Evolutionary conservation across 2,888 invertebrate species (phyloP).

Genomic region (Esperia sulphurella): DNA sequence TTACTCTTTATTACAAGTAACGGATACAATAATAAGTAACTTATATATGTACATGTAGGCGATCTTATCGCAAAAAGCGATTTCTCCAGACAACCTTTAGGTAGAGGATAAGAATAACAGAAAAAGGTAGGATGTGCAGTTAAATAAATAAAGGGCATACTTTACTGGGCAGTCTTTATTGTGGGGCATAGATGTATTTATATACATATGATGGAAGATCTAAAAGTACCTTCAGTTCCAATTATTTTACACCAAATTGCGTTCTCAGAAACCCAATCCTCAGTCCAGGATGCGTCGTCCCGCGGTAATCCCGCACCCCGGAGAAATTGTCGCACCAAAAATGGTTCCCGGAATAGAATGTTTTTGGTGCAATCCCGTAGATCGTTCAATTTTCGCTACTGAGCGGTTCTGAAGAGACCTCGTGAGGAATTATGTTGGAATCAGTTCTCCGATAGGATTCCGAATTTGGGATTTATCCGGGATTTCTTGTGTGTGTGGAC

Average conservation of each 20-base stretch:
- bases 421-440: slow-evolving; percentile 8
- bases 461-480: neutral
- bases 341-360: neutral
- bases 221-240: neutral
- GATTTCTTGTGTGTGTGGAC: neutral
- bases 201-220: too few relatives aligned
- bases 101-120: too few relatives aligned
- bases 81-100: too few relatives aligned
- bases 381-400: slow-evolving; percentile 10
- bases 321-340: neutral
- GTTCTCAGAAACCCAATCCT: neutral
- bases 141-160: too few relatives aligned
- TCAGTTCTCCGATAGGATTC: slow-evolving; percentile 3
- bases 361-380: slow-evolving; percentile 2
- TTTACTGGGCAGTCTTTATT: too few relatives aligned
- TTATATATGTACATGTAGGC: too few relatives aligned
- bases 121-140: too few relatives aligned
- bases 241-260: neutral
- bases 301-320: slow-evolving; percentile 1
- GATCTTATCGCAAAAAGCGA: too few relatives aligned
- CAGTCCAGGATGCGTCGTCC: neutral
- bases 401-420: neutral
- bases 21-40: too few relatives aligned
- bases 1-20: too few relatives aligned
- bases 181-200: too few relatives aligned